Evolutionary conservation across 2,888 invertebrate genomes (phyloP).

Genomic region (Gortyna flavago): DNA sequence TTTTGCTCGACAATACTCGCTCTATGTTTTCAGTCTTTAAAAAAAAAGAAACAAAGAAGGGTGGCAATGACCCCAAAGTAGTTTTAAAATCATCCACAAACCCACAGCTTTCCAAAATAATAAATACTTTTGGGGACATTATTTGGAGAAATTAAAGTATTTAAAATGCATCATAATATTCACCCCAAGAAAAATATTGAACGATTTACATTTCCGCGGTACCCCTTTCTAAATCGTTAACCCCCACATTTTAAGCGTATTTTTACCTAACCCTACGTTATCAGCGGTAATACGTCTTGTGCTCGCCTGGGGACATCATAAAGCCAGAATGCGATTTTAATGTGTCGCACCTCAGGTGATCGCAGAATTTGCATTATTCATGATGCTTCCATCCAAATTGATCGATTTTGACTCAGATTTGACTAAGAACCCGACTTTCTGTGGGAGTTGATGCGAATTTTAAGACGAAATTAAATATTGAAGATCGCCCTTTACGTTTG

Average conservation of each 20-base stretch:
- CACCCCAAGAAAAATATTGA: neutral
- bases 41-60: no score
- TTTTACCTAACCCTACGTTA: constrained; percentile 66
- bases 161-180: neutral
- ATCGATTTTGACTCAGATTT: constrained; percentile 66
- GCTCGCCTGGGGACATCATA: constrained; percentile 70
- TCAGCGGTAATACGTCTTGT: constrained; percentile 69
- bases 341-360: constrained; percentile 82
- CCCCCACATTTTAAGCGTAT: constrained; percentile 49
- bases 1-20: no score
- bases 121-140: neutral
- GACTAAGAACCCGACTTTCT: constrained; percentile 58
- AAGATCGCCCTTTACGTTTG: constrained; percentile 31
- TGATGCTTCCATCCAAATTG: constrained; percentile 67
- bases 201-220: constrained; percentile 13
- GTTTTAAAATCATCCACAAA: neutral
- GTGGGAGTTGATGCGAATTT: constrained; percentile 54
- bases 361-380: constrained; percentile 82
- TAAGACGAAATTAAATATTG: constrained; percentile 66
- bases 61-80: neutral
- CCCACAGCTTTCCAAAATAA: neutral
- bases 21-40: no score
- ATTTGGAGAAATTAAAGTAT: neutral
- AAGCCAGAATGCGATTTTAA: constrained; percentile 84
- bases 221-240: constrained; percentile 42